A percentile compares a stretch with the other conserved stretches of the same genome.
phyloP scores from a whole-genome alignment of 2,113 vertebrate species.

The Indri indri region DNA sequence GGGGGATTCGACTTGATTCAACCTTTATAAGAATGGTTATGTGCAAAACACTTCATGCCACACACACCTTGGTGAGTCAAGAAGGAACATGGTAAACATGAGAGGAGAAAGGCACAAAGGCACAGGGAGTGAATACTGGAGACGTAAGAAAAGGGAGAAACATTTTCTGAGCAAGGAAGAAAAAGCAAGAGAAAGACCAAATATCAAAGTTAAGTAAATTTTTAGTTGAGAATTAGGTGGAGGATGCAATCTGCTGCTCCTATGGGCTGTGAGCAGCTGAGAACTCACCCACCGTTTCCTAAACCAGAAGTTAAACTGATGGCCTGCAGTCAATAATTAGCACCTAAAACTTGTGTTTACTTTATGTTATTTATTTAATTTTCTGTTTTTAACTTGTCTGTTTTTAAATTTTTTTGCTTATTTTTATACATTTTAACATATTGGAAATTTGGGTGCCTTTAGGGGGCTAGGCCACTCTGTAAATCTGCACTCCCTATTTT shows the following conservation, averaged over 20 bases:
- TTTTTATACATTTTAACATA: not conserved
- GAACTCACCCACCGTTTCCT: not conserved
- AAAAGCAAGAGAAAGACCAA: not conserved
- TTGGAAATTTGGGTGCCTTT: not conserved
- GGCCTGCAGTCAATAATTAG: not conserved
- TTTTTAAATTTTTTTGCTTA: not conserved
- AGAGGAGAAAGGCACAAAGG: not conserved
- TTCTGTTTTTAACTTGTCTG: not conserved
- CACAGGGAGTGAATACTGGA: not conserved
- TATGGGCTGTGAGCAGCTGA: not conserved
- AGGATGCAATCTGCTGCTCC: not conserved
- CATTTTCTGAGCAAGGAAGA: not conserved
- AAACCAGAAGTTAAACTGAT: not conserved
- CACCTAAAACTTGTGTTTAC: not conserved
- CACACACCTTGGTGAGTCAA: not conserved
- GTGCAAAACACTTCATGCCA: not conserved
- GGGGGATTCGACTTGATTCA: not conserved
- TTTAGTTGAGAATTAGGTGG: not conserved
- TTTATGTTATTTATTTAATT: slow-evolving; percentile 24
- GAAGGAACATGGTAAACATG: not conserved
- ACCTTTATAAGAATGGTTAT: not conserved
- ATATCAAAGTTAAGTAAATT: not conserved
- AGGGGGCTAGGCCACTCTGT: not conserved
- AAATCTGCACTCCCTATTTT: not conserved
- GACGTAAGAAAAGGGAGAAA: not conserved